Evolutionary conservation across 2,113 vertebrate species (phyloP).

Genomic region (Pseudorasbora parva): DNA sequence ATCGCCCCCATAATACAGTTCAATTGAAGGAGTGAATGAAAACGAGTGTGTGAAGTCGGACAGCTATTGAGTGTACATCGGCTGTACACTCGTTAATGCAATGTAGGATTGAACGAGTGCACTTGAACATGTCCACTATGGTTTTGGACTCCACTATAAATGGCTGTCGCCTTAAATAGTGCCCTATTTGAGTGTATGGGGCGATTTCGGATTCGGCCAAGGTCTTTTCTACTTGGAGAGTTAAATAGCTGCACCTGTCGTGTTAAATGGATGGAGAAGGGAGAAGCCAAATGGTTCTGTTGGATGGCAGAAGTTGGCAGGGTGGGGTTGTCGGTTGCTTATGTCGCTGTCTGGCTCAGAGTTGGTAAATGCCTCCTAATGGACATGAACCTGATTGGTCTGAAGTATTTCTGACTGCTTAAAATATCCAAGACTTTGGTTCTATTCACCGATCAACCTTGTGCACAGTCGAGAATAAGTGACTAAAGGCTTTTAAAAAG

Average conservation of each 20-base stretch:
- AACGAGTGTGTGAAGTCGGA: too few relatives aligned
- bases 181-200: too few relatives aligned
- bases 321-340: conserved; percentile 1
- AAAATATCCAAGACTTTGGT: not conserved
- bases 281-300: conserved; percentile 35
- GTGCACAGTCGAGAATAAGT: not conserved
- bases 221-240: conserved; percentile 2
- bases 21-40: too few relatives aligned
- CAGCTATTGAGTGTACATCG: too few relatives aligned
- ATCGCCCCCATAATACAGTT: too few relatives aligned
- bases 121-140: too few relatives aligned
- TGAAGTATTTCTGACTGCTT: not conserved
- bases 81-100: too few relatives aligned
- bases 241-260: conserved; percentile 34
- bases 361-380: not conserved
- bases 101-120: too few relatives aligned
- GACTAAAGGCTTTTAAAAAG: not conserved
- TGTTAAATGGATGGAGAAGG: conserved; percentile 19
- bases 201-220: too few relatives aligned
- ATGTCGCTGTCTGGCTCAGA: not conserved
- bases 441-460: not conserved
- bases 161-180: too few relatives aligned
- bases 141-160: too few relatives aligned
- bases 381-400: not conserved
- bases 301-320: conserved; percentile 9